Percentiles rank a stretch among this genome's conserved stretches.
phyloP scores from a whole-genome alignment of 1,140 invertebrate species.

The Cherax destructor region DNA sequence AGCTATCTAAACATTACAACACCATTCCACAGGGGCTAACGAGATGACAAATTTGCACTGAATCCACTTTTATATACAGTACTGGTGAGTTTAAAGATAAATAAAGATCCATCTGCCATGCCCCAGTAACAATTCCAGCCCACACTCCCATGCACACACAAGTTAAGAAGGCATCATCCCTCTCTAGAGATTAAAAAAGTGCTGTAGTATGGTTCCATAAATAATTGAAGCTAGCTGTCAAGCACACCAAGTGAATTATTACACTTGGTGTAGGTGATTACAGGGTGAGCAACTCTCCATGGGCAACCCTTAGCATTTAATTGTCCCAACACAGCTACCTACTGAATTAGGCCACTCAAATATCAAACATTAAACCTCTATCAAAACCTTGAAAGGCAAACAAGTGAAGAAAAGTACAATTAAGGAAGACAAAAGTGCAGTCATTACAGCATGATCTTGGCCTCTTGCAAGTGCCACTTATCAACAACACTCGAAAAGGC shows the following conservation, averaged over 20 bases:
- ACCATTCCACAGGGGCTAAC: constrained; percentile 63
- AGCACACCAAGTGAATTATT: constrained; percentile 64
- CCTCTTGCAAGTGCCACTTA: constrained; percentile 46
- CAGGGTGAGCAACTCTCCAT: constrained; percentile 61
- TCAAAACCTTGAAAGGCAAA: constrained; percentile 66
- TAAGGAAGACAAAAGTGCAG: constrained; percentile 63
- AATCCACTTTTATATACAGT: neutral
- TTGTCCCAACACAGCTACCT: constrained; percentile 67
- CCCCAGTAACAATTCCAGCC: constrained; percentile 57
- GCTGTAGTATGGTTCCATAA: constrained; percentile 59
- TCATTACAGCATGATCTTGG: constrained; percentile 65
- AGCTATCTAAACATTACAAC: constrained; percentile 53
- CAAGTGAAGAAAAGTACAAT: constrained; percentile 53
- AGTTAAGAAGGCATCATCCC: constrained; percentile 54
- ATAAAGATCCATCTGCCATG: constrained; percentile 48
- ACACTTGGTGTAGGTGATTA: constrained; percentile 66
- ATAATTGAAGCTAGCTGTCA: constrained; percentile 60
- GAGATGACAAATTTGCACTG: constrained; percentile 42
- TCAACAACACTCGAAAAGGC: constrained; percentile 53
- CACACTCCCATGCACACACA: constrained; percentile 68
- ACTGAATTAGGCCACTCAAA: constrained; percentile 64
- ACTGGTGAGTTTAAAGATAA: neutral
- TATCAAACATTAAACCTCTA: constrained; percentile 68
- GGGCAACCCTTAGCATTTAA: constrained; percentile 52
- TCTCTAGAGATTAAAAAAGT: constrained; percentile 51